Conservation (phyloP, 92 coral and sea anemone genomes). For the Umimayanthus chanpuru region DNA sequence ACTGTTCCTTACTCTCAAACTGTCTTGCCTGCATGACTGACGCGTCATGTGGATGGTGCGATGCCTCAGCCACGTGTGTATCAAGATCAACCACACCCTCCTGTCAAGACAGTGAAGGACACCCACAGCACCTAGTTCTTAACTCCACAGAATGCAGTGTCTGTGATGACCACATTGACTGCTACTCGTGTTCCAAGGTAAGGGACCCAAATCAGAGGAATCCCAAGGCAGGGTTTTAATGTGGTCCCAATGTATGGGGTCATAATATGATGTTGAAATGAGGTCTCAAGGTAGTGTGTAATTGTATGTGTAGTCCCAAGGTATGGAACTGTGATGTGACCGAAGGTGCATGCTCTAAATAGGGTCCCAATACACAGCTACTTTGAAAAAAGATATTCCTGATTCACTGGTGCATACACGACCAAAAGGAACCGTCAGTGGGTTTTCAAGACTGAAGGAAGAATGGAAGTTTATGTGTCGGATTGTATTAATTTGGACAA, state of each 20-base stretch:
- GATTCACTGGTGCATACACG: too few species aligned
- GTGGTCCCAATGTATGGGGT: not conserved
- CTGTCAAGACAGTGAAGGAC: constrained; percentile 65
- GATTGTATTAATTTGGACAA: too few species aligned
- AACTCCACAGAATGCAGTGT: constrained; percentile 79
- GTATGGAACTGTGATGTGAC: not conserved
- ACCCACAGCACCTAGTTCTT: constrained; percentile 57
- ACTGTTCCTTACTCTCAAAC: constrained; percentile 59
- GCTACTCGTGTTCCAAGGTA: constrained; percentile 77
- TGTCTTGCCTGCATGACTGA: constrained; percentile 91
- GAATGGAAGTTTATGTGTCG: too few species aligned
- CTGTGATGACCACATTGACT: constrained; percentile 77
- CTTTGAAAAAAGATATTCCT: too few species aligned
- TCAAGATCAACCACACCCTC: constrained; percentile 50
- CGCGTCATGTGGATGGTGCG: constrained; percentile 96
- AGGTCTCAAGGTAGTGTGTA: too few species aligned
- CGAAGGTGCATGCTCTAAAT: not conserved
- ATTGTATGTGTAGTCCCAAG: not conserved
- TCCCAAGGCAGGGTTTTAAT: too few species aligned
- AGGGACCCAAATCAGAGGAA: not conserved
- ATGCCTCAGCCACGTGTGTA: constrained; percentile 56
- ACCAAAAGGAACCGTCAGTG: too few species aligned
- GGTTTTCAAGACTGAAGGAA: too few species aligned
- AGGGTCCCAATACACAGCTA: too few species aligned
- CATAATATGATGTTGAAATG: too few species aligned